Evolutionary conservation across 1,140 invertebrate species (phyloP), one percentile per base, ranked within the genome.

Genomic region (Thrips palmi): DNA sequence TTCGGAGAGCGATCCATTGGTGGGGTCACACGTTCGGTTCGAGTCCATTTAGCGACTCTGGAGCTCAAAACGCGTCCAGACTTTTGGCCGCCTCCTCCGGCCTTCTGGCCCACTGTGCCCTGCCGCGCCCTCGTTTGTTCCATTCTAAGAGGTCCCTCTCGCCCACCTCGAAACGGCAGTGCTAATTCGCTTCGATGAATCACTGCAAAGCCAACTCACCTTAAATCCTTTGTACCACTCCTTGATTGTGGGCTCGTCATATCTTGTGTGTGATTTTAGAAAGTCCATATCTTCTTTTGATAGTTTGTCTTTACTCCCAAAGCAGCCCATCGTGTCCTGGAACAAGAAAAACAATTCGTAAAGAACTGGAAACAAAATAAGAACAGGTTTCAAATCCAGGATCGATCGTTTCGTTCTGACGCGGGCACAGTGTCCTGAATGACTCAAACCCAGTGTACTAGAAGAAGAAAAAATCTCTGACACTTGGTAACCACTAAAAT

Each of bases 161-260:
- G n/a, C n/a, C n/a, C n/a, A n/a, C n/a, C n/a, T n/a, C n/a, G n/a
- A n/a, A n/a, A n/a, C n/a, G n/a, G n/a, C n/a, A n/a, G n/a, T n/a
- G n/a, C n/a, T n/a, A n/a, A n/a, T n/a, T n/a, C n/a, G n/a, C n/a
- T n/a, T n/a, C n/a, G n/a, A n/a, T n/a, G n/a, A n/a, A n/a, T n/a
- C n/a, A n/a, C n/a, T n/a, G n/a, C 12, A 28, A 5, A 15, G 15
- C 17, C 15, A 51, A 49, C 71, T 71, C 61, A 89, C 85, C 81
- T 87, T 87, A 59, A 96, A 93, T 57, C 85, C 85, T 69, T 93
- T 94, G 60, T 94, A 94, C 89, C 89, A 96, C 64, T 94, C 89
- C 59, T 92, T 93, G 59, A 94, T 94, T 47, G 89, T 92, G 40
- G 84, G 82, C 61, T 94, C 89, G 52, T 92, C 87, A 58, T 94